Percentiles rank a stretch among this genome's conserved stretches.
phyloP scores from a whole-genome alignment of 2,888 invertebrate genomes.

The Cactoblastis cactorum region DNA sequence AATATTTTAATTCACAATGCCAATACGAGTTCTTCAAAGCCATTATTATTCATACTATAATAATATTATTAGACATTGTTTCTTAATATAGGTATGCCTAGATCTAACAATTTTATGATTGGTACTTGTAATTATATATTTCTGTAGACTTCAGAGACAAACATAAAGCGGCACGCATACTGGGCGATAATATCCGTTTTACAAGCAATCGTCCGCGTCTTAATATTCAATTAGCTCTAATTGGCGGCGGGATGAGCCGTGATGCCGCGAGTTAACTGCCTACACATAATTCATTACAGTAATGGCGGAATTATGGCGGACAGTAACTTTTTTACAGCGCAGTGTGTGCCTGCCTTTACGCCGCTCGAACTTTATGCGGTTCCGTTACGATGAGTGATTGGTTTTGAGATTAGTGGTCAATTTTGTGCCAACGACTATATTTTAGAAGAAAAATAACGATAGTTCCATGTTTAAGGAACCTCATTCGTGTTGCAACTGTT shows the following conservation, averaged over 20 bases:
- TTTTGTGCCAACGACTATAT: neutral
- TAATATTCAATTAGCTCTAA: slow-evolving; percentile 72
- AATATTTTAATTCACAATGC: no score
- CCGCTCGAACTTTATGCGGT: slow-evolving; percentile 20
- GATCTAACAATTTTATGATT: neutral
- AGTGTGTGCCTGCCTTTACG: slow-evolving; percentile 36
- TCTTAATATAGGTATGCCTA: no score
- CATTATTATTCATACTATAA: no score
- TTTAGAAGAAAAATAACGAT: no score
- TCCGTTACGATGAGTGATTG: slow-evolving; percentile 15
- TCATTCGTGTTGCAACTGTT: no score
- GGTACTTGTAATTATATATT: no score
- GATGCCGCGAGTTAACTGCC: slow-evolving; percentile 49
- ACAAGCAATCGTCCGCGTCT: slow-evolving; percentile 59
- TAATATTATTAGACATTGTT: no score
- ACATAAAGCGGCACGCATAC: slow-evolving; percentile 31
- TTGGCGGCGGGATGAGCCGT: slow-evolving; percentile 55
- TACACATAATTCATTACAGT: slow-evolving; percentile 69
- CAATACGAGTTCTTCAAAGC: no score
- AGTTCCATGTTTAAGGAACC: no score
- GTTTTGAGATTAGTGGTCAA: slow-evolving; percentile 1
- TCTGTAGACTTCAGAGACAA: no score
- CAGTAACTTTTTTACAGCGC: slow-evolving; percentile 53
- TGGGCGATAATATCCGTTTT: slow-evolving; percentile 48
- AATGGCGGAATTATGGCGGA: slow-evolving; percentile 62